Evolutionary conservation across 2,113 vertebrate species (phyloP).

Genomic region (Anarhynchus alexandrinus): DNA sequence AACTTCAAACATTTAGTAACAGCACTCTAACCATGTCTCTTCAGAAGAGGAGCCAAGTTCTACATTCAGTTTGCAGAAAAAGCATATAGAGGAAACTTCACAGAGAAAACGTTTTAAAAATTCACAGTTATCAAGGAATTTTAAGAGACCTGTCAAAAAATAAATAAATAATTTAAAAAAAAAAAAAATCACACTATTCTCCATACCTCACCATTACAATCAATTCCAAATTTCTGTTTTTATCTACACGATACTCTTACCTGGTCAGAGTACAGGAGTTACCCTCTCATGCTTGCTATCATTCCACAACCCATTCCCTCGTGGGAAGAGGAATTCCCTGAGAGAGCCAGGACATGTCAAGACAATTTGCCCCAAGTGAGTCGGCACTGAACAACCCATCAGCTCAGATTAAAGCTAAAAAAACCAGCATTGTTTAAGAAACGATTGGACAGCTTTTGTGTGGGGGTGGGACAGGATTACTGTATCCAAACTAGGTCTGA

Average conservation of each 20-base stretch:
- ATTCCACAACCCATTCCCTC: neutral
- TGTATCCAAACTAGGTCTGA: constrained; percentile 6
- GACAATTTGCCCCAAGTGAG: neutral
- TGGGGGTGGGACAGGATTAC: constrained; percentile 53
- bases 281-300: neutral
- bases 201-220: neutral
- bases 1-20: neutral
- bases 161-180: neutral
- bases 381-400: neutral
- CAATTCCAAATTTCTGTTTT: neutral
- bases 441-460: neutral
- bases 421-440: neutral
- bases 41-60: neutral
- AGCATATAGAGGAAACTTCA: neutral
- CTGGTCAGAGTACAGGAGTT: neutral
- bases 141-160: neutral
- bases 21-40: rapidly evolving
- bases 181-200: no score
- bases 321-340: neutral
- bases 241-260: neutral
- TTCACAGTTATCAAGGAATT: neutral
- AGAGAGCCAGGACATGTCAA: neutral
- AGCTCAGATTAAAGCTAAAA: constrained; percentile 14
- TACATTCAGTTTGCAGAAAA: neutral
- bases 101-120: neutral